Evolutionary conservation across 2,888 invertebrate species (phyloP), one percentile per base, ranked within the genome.

Genomic region (Quadroppia sp.): DNA sequence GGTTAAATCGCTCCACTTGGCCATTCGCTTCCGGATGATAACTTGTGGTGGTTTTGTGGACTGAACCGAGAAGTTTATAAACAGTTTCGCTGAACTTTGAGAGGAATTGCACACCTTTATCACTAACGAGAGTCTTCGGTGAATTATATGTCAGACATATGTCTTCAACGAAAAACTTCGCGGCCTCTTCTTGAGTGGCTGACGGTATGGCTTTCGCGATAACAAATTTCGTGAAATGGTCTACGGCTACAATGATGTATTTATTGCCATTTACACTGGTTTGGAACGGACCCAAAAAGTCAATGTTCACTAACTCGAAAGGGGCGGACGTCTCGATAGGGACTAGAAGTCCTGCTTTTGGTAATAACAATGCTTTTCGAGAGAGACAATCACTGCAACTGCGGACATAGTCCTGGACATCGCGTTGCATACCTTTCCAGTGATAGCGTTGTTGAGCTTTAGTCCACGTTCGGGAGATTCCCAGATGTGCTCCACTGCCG

Each of bases 11-110:
- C 73, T 80, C 80, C 0, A 74, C 75, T 1, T 78, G 36, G 0
- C 79, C 79, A 53, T 80, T 79, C 0, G 36, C 36, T 17, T 76
- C 45, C 0, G 78, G 78, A 7, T 76, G 74, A 71, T 76, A 78
- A 0, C 77, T 72, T 3, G 76, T 72, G 15, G 79, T 78, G 20
- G 73, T 76, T 2, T 45, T 50, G 56, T 77, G 76, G 15, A 74
- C 45, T 2, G 23, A 61, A n/a, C 30, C 6, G 2, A 75, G n/a
- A 7, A 1, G 28, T 30, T 61, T 4, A 32, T 25, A 61, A 7
- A 61, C 1, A n/a, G 15, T 1, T 42, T n/a, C 45, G 20, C 32
- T 23, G 25, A 74, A 56, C 23, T 36, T 42, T n/a, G 59, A 40
- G 53, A 59, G 36, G n/a, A 75, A 74, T 4, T 73, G 64, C 1